Evolutionary conservation across 2,113 vertebrate genomes (phyloP).

Genomic region (Pleuronectes platessa): DNA sequence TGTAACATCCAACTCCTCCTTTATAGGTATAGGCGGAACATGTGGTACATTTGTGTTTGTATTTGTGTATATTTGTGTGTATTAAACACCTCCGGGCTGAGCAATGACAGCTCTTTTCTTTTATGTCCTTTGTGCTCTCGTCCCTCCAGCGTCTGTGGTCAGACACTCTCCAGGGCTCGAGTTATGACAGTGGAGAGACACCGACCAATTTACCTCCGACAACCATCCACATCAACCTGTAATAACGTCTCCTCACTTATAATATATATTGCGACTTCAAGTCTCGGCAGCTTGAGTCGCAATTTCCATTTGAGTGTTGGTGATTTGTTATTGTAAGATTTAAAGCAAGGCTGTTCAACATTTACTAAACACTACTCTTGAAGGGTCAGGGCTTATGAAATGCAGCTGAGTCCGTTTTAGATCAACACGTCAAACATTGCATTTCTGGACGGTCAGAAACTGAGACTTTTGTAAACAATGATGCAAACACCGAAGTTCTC

Average conservation of each 20-base stretch:
- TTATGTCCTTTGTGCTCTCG: slow-evolving; percentile 50
- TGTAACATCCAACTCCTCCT: neutral
- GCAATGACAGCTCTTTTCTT: slow-evolving; percentile 50
- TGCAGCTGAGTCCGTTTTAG: too few relatives aligned
- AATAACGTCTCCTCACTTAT: slow-evolving; percentile 18
- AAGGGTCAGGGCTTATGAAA: too few relatives aligned
- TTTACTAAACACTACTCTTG: neutral
- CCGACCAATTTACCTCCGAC: slow-evolving; percentile 57
- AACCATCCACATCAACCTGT: slow-evolving; percentile 40
- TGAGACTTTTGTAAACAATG: neutral
- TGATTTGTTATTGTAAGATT: neutral
- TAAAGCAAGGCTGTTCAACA: neutral
- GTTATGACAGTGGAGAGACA: slow-evolving; percentile 47
- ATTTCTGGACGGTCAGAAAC: too few relatives aligned
- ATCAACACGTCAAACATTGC: too few relatives aligned
- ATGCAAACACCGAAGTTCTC: neutral
- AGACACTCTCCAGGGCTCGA: slow-evolving; percentile 40
- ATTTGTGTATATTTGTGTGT: slow-evolving; percentile 18
- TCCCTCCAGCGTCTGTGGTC: slow-evolving; percentile 34
- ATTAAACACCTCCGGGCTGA: slow-evolving; percentile 8
- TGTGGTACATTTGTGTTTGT: neutral
- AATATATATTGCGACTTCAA: neutral
- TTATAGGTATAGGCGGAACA: neutral
- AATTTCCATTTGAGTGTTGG: neutral
- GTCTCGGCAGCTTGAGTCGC: neutral